These are phyloP conservation scores for Indri indri DNA, from an alignment of 2,113 vertebrate genomes.

Conservation along the genomic window DNA sequence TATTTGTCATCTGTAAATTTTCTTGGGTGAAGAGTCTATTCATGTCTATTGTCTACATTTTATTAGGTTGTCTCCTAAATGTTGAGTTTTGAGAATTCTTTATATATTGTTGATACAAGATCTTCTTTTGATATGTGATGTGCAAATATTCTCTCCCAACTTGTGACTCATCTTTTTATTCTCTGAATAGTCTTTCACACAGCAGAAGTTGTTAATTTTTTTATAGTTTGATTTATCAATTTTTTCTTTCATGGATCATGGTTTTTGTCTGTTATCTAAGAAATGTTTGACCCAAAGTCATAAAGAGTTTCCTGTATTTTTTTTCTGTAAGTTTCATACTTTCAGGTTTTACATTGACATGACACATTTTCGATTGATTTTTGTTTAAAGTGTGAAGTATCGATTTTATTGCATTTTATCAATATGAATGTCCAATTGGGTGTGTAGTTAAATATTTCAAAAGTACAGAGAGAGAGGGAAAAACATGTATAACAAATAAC, in stretches of 20 bases:
- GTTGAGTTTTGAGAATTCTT: background rate
- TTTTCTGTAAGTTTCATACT: background rate
- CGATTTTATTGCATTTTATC: background rate
- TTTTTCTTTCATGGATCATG: background rate
- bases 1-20: background rate
- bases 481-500: background rate
- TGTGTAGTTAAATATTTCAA: background rate
- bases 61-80: background rate
- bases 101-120: background rate
- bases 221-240: background rate
- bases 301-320: background rate
- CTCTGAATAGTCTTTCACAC: background rate
- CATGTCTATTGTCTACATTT: background rate
- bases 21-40: background rate
- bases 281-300: background rate
- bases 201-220: background rate
- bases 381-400: background rate
- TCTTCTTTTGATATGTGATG: background rate
- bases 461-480: background rate
- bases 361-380: background rate
- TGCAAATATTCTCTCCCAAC: background rate
- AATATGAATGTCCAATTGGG: background rate
- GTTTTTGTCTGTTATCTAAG: background rate
- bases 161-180: background rate
- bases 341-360: background rate